These are phyloP conservation scores for Cirrhinus molitorella DNA, from an alignment of 2,797 vertebrate species.

Conservation along the genomic window DNA sequence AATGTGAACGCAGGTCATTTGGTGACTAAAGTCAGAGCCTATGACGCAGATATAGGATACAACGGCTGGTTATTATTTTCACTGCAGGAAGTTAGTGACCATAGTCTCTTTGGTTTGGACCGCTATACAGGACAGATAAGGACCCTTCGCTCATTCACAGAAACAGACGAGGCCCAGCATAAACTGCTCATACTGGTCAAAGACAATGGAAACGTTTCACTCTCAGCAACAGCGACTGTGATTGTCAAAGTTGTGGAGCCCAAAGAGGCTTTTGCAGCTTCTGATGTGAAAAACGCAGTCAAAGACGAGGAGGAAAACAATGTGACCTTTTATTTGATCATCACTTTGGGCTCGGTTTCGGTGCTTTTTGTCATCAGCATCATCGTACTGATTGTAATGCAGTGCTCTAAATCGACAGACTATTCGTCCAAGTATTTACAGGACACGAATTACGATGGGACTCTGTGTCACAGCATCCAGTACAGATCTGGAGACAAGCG, in stretches of 20 bases:
- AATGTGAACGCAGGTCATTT: slow-evolving; percentile 62
- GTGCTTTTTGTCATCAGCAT: slow-evolving; percentile 61
- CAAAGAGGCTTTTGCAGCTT: slow-evolving; percentile 70
- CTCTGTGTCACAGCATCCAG: slow-evolving; percentile 60
- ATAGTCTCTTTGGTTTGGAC: slow-evolving; percentile 68
- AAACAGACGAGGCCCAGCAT: slow-evolving; percentile 68
- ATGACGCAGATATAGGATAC: slow-evolving; percentile 69
- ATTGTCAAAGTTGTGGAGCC: slow-evolving; percentile 67
- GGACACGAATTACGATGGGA: slow-evolving; percentile 53
- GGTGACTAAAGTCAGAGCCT: slow-evolving; percentile 63
- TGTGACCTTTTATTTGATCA: slow-evolving; percentile 60
- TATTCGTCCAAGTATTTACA: slow-evolving; percentile 56
- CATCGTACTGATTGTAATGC: slow-evolving; percentile 60
- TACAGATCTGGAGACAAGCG: slow-evolving; percentile 64
- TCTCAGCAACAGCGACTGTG: slow-evolving; percentile 70
- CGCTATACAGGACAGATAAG: slow-evolving; percentile 70
- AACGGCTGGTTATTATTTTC: slow-evolving; percentile 71
- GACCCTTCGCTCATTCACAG: slow-evolving; percentile 67
- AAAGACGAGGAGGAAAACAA: slow-evolving; percentile 52
- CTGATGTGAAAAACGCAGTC: slow-evolving; percentile 58
- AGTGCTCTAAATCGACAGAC: slow-evolving; percentile 58
- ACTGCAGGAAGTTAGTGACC: slow-evolving; percentile 64
- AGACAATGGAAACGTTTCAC: slow-evolving; percentile 69
- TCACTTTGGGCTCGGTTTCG: slow-evolving; percentile 61
- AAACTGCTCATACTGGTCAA: slow-evolving; percentile 68